A percentile compares a stretch with the other conserved stretches of the same genome.
These are phyloP conservation scores for Colius striatus DNA, from an alignment of 2,113 vertebrate species.

Conservation along the genomic window DNA sequence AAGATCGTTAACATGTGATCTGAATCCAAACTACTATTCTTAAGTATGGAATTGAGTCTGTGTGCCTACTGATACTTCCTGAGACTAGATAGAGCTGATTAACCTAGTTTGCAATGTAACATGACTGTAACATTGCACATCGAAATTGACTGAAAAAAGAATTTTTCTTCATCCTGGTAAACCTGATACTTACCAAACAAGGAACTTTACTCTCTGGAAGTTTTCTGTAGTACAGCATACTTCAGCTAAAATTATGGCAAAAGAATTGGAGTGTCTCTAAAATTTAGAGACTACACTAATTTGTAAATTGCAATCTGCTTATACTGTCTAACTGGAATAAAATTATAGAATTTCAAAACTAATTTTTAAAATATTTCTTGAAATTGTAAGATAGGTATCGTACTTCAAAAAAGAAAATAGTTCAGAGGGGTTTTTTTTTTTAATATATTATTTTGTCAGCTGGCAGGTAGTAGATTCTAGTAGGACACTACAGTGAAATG, in stretches of 20 bases:
- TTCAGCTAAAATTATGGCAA: neutral
- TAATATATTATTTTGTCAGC: neutral
- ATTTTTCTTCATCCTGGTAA: neutral
- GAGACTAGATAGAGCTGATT: neutral
- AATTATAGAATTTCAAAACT: neutral
- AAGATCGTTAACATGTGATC: neutral
- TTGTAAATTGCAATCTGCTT: neutral
- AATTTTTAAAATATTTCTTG: neutral
- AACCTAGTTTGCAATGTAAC: neutral
- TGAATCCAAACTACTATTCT: constrained; percentile 4
- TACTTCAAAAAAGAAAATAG: neutral
- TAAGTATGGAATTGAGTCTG: neutral
- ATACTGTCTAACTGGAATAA: neutral
- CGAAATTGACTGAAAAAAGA: neutral
- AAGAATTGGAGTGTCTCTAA: neutral
- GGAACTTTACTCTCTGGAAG: neutral
- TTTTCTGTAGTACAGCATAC: neutral
- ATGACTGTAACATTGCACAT: neutral
- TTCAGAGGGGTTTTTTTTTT: neutral
- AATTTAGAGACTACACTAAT: neutral
- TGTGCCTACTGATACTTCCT: neutral
- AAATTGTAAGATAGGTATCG: neutral
- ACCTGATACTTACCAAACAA: neutral
- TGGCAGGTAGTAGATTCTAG: neutral
- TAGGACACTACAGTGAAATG: neutral